Evolutionary conservation across 1,140 invertebrate species (phyloP).

Genomic region (Yoshiicerus persimilis): DNA sequence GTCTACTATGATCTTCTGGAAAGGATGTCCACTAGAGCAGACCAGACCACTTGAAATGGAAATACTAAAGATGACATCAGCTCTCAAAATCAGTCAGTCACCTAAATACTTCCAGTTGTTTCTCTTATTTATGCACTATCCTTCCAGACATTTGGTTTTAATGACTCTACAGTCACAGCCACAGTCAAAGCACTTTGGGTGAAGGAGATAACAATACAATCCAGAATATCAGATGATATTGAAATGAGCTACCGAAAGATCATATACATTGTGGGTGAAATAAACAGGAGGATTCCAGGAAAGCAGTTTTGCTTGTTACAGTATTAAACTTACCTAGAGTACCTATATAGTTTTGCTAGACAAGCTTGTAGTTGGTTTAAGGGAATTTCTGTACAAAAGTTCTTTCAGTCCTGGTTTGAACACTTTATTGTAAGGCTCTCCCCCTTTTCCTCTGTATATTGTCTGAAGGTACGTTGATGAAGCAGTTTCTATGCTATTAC

Average conservation of each 20-base stretch:
- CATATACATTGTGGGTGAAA: neutral
- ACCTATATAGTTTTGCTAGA: neutral
- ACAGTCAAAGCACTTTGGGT: neutral
- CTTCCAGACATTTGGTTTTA: neutral
- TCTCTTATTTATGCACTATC: neutral
- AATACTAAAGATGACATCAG: slow-evolving; percentile 7
- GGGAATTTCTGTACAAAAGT: neutral
- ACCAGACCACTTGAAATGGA: neutral
- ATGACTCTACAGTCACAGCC: neutral
- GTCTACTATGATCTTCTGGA: neutral
- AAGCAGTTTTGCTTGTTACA: neutral
- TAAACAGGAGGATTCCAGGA: neutral
- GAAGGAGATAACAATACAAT: neutral
- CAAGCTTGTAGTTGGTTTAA: neutral
- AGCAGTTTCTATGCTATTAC: neutral
- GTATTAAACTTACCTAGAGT: neutral
- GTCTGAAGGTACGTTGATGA: neutral
- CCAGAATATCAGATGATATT: neutral
- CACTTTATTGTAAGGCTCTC: neutral
- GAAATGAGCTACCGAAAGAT: neutral
- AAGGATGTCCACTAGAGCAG: neutral
- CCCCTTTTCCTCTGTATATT: neutral
- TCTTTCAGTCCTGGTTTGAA: neutral
- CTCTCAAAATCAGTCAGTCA: neutral
- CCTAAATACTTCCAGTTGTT: neutral